Conservation (phyloP, 2,113 vertebrate genomes). For the Carassius carassius region DNA sequence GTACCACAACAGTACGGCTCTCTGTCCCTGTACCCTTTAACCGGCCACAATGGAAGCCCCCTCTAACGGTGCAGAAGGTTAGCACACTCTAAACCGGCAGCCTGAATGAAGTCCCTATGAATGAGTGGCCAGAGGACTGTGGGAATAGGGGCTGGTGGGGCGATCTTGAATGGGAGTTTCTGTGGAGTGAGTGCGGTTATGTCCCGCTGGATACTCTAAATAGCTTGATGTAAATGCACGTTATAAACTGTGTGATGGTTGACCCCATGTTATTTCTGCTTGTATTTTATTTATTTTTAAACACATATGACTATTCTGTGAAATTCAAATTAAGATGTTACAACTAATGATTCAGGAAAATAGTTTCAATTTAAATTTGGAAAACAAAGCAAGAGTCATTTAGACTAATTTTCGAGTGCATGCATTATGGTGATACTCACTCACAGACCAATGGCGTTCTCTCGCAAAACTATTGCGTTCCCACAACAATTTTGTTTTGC, state of each 20-base stretch:
- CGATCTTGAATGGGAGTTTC: conserved; percentile 25
- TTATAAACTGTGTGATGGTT: neutral
- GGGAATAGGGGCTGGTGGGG: conserved; percentile 4
- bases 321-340: no score
- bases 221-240: neutral
- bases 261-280: neutral
- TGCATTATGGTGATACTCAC: neutral
- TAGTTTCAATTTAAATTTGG: neutral
- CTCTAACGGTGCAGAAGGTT: conserved; percentile 46
- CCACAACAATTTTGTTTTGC: neutral
- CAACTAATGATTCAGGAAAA: neutral
- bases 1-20: conserved; percentile 52
- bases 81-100: conserved; percentile 12
- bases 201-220: neutral
- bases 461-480: neutral
- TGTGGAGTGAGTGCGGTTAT: conserved; percentile 13
- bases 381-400: neutral
- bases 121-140: conserved; percentile 27
- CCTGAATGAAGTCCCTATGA: conserved; percentile 51
- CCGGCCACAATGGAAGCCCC: conserved; percentile 42
- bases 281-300: neutral
- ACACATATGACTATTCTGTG: neutral
- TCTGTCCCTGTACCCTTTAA: conserved; percentile 43
- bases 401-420: rapidly evolving
- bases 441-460: neutral